Percentiles rank a stretch among this genome's conserved stretches.
Conservation (phyloP, 1,140 invertebrate genomes). For the Cepaea nemoralis region DNA sequence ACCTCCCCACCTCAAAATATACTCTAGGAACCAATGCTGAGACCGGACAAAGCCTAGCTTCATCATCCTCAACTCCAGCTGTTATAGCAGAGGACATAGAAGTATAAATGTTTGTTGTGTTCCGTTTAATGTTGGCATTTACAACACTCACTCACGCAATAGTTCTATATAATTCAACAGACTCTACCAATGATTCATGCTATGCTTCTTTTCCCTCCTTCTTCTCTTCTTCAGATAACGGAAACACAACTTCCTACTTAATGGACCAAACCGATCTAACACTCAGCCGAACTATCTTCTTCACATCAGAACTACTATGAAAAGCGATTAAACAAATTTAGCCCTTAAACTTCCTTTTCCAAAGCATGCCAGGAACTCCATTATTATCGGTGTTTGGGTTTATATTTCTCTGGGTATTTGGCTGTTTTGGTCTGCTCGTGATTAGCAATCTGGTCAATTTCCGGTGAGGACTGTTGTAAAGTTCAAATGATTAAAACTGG, state of each 20-base stretch:
- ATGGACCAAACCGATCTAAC: neutral
- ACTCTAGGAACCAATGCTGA: no score
- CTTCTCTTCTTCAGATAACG: neutral
- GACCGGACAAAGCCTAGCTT: no score
- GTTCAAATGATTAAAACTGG: neutral
- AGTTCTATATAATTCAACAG: no score
- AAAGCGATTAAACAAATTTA: neutral
- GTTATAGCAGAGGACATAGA: no score
- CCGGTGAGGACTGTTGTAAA: conserved; percentile 4
- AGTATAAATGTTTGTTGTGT: no score
- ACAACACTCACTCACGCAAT: no score
- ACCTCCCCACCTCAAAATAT: no score
- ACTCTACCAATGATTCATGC: neutral
- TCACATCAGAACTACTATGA: neutral
- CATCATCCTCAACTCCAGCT: no score
- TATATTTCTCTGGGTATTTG: neutral
- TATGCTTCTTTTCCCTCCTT: neutral
- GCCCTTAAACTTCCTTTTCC: neutral
- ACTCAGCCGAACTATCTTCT: neutral
- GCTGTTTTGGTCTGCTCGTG: neutral
- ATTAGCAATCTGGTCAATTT: neutral
- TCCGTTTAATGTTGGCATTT: no score
- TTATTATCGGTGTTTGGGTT: neutral
- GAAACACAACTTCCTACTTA: neutral
- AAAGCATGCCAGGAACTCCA: neutral